Evolutionary conservation across 2,888 invertebrate species (phyloP).

Genomic region (Anticlea derivata): DNA sequence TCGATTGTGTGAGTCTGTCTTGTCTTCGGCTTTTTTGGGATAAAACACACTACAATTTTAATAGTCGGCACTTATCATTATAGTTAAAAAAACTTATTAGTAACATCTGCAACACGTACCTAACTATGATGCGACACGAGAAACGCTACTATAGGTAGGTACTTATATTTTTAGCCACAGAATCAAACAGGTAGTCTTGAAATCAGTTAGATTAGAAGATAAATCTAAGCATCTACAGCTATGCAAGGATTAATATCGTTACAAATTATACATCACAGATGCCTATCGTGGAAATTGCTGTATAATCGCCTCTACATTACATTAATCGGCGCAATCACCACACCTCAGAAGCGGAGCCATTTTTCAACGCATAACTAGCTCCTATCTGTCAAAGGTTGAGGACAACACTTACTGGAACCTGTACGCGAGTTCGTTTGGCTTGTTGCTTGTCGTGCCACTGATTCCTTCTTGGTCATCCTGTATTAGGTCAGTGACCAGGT

Average conservation of each 20-base stretch:
- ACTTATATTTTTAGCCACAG: too few relatives aligned
- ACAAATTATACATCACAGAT: conserved; percentile 22
- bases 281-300: conserved; percentile 23
- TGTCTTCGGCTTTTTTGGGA: background rate
- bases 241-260: conserved; percentile 18
- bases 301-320: conserved; percentile 24
- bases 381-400: conserved; percentile 6
- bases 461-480: too few relatives aligned
- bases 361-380: conserved; percentile 19
- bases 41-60: too few relatives aligned
- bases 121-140: too few relatives aligned
- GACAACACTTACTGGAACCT: background rate
- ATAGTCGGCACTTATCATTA: too few relatives aligned
- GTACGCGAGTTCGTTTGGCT: too few relatives aligned
- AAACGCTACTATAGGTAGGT: too few relatives aligned
- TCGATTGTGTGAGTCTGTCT: conserved; percentile 37
- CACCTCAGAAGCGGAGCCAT: conserved; percentile 16
- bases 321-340: conserved; percentile 25
- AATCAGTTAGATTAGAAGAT: conserved; percentile 7
- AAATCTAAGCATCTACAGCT: conserved; percentile 5
- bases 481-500: too few relatives aligned
- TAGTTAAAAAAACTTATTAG: too few relatives aligned
- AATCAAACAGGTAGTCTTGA: background rate
- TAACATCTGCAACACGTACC: too few relatives aligned
- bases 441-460: too few relatives aligned